Base-by-base conservation (phyloP, 2,888 invertebrate genomes). In the Lissonota sp. region DNA sequence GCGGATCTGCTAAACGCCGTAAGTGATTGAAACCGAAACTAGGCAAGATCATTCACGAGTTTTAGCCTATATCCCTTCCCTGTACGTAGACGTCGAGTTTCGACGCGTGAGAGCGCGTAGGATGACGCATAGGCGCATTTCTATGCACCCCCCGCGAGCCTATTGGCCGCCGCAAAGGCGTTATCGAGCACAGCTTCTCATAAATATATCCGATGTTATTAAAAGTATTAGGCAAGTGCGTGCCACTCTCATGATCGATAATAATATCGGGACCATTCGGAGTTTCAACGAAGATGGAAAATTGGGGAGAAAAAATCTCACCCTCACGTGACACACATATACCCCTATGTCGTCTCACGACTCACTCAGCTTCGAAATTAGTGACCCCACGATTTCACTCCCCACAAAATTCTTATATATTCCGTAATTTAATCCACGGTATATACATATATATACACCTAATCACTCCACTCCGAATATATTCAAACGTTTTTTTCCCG, bases 111-210 rank as follows among this genome's bases (percentile, higher is more conserved):
- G 40, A 16, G 53, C 49, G 53, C 71, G 58, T 26, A 16, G 53
- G 89, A 88, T 92, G 92, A 92, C 91, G 91, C 92, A 92, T 90
- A 89, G 88, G 86, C 85, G 85, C 85, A 84, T 84, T 82, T 90
- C 90, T 90, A 88, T 90, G 90, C 91, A 91, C 91, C 91, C 89
- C 85, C 85, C 74, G 79, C 42, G 62, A 60, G 26, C 26, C 1
- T 26, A 26, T 75, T 74, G 78, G 55, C 46, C 40, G 42, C 8
- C 40, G 46, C 60, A 26, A 26, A 42, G 46, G 42, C 63, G 71
- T 62, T 76, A 69, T 79, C 60, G 26, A 26, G 26, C 26, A 26
- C 26, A 26, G 26, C 78, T 83, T 84, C 88, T 88, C 88, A 88
- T 90, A 88, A 88, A 90, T 89, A 88, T 86, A 90, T 90, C 26